A percentile compares a stretch with the other conserved stretches of the same genome.
Evolutionary conservation across 2,888 invertebrate species (phyloP).

Genomic region (Acanthosepion pharaonis): DNA sequence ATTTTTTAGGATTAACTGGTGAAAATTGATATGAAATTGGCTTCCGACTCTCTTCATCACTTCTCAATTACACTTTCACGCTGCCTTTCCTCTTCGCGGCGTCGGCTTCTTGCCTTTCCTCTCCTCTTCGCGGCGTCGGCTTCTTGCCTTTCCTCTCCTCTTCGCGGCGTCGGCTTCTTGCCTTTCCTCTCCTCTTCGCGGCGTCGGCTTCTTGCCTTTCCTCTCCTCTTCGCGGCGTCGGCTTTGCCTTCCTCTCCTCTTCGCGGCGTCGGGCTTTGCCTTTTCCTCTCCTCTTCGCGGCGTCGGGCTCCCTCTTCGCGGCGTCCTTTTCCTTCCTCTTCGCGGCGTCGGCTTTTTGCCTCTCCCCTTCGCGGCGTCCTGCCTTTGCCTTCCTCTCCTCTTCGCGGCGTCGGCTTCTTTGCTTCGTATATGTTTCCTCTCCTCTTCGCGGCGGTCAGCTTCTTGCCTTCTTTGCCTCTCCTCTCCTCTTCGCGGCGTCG

Average conservation of each 20-base stretch:
- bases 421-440: neutral
- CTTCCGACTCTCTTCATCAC: too few species aligned
- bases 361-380: fast-evolving
- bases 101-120: too few species aligned
- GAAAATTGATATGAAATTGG: too few species aligned
- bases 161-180: too few species aligned
- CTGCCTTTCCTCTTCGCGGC: too few species aligned
- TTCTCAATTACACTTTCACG: too few species aligned
- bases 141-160: too few species aligned
- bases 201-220: neutral
- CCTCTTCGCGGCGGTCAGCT: neutral
- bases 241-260: neutral
- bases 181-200: too few species aligned
- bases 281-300: too few species aligned
- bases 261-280: neutral
- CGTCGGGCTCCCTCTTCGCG: too few species aligned
- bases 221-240: neutral
- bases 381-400: neutral
- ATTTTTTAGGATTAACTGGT: too few species aligned
- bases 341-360: neutral
- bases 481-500: neutral
- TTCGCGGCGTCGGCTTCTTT: neutral
- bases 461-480: neutral
- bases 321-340: neutral
- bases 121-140: too few species aligned